phyloP scores from a whole-genome alignment of 1,140 invertebrate species.

The Drosophila orena region DNA sequence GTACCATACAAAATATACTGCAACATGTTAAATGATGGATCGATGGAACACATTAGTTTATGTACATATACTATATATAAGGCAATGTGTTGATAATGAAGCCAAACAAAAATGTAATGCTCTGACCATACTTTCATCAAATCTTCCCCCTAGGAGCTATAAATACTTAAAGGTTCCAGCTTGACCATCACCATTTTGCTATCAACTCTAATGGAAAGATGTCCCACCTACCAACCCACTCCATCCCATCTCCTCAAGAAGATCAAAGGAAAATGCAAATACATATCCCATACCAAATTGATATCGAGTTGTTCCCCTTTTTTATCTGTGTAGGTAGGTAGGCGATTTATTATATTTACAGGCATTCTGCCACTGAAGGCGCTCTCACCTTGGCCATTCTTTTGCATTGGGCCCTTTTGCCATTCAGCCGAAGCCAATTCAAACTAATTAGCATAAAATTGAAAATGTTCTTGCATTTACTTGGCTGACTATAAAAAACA shows the following conservation, averaged over 20 bases:
- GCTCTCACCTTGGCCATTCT: constrained; percentile 33
- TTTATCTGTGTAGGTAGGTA: constrained; percentile 11
- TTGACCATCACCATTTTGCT: too few relatives aligned
- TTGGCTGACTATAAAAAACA: not conserved
- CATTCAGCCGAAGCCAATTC: constrained; percentile 29
- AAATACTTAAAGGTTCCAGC: too few relatives aligned
- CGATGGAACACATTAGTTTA: not conserved
- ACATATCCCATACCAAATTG: not conserved
- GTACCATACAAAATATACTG: constrained; percentile 25
- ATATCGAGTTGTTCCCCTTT: not conserved
- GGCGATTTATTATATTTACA: constrained; percentile 1
- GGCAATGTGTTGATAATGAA: too few relatives aligned
- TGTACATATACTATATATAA: too few relatives aligned
- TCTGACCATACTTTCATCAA: too few relatives aligned
- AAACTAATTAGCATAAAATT: constrained; percentile 79
- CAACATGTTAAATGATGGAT: not conserved
- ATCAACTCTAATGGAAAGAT: too few relatives aligned
- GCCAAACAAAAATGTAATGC: too few relatives aligned
- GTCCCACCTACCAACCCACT: too few relatives aligned
- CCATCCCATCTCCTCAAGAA: too few relatives aligned
- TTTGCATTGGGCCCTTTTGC: not conserved
- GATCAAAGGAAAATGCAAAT: not conserved
- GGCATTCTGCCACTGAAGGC: constrained; percentile 24
- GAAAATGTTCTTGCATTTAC: constrained; percentile 60
- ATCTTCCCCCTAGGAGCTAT: too few relatives aligned